Conservation (phyloP, 2,888 invertebrate genomes). For the Leptinotarsa juncta region DNA sequence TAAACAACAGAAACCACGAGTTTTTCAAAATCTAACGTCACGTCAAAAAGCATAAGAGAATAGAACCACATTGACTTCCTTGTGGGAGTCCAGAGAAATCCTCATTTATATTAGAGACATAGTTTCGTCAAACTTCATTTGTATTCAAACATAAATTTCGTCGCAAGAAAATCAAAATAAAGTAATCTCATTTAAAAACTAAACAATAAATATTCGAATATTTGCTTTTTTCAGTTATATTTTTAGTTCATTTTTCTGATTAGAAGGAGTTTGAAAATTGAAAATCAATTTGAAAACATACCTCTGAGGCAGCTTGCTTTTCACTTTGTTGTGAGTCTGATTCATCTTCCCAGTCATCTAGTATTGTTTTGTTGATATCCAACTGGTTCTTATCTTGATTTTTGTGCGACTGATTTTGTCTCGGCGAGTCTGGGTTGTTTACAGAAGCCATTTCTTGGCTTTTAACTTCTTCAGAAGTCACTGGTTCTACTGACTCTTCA, state of each 20-base stretch:
- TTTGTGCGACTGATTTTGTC: slow-evolving; percentile 17
- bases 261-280: neutral
- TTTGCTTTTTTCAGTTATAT: no score
- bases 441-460: neutral
- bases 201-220: no score
- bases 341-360: slow-evolving; percentile 66
- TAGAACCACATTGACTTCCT: no score
- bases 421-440: slow-evolving; percentile 11
- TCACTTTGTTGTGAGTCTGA: slow-evolving; percentile 65
- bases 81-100: no score
- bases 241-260: neutral
- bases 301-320: slow-evolving; percentile 47
- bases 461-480: neutral
- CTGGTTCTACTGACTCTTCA: neutral
- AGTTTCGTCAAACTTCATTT: no score
- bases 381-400: slow-evolving; percentile 11
- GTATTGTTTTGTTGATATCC: slow-evolving; percentile 54
- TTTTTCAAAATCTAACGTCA: no score
- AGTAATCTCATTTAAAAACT: no score
- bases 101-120: no score
- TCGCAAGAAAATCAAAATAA: no score
- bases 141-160: no score
- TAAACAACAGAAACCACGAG: no score
- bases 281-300: neutral
- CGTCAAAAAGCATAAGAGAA: no score